Evolutionary conservation across 2,113 vertebrate species (phyloP), one percentile per base, ranked within the genome.

Genomic region (Ptyas mucosa): DNA sequence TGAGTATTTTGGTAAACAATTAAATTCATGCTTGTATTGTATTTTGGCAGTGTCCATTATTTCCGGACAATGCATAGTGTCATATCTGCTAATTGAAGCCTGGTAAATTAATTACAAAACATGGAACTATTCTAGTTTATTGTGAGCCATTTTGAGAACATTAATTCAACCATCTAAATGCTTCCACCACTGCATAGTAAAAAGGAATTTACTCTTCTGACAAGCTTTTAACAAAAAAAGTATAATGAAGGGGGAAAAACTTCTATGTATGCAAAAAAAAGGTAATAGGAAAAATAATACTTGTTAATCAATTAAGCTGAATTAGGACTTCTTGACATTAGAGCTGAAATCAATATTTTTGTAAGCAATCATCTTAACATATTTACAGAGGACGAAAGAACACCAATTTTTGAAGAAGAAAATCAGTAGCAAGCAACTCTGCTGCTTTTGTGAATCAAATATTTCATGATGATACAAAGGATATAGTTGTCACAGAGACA

Each of bases 201-300:
- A 69, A 69, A 69, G 61, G 26, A 69, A 69, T 69, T n/a, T n/a
- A 69, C 26, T 69, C 26, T 69, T 18, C 52, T 53, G 54, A 92
- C 92, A 58, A 89, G 26, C 54, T 93, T 90, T 58, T 85, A 91
- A 43, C 24, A 90, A 94, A 91, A 87, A 2, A 11, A 46, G 46
- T 43, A 6, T 0, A 57, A 46, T 0, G 1, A 46, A 4, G 8
- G 64, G 61, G 21, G 53, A 92, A n/a, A 1, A 15, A n/a, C 11
- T 26, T 61, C 85, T 90, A 12, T 57, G 34, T 92, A 2, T 4
- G 12, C 0, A 3, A n/a, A 53, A 49, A 64, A 93, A 52, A 21
- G 26, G 7, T 90, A 58, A 64, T 29, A 92, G 49, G 12, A 85
- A 21, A 69, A 69, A n/a, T 69, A n/a, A n/a, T 69, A 69, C 4